Conservation (phyloP, 2,888 invertebrate genomes). For the Andrena flavipes region DNA sequence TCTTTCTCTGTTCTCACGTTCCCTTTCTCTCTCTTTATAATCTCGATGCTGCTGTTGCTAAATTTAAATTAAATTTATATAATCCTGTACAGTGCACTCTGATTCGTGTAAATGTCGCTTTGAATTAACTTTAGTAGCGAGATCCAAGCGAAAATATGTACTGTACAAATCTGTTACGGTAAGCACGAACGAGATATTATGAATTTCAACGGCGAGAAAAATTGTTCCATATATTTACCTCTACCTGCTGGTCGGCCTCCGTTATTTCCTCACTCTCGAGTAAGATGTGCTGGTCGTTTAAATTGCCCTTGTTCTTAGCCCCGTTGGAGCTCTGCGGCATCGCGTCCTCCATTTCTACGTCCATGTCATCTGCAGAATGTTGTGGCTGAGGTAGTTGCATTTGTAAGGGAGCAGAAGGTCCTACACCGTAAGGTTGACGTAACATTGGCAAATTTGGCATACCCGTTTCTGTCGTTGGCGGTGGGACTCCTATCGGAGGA, state of each 20-base stretch:
- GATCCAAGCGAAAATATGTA: too few species aligned
- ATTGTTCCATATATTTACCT: slow-evolving; percentile 47
- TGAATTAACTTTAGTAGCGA: not conserved
- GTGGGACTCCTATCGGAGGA: slow-evolving; percentile 84
- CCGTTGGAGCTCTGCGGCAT: slow-evolving; percentile 76
- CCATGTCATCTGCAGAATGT: slow-evolving; percentile 91
- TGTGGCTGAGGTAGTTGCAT: slow-evolving; percentile 80
- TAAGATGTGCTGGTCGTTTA: slow-evolving; percentile 84
- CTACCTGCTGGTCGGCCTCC: slow-evolving; percentile 72
- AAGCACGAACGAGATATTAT: too few species aligned
- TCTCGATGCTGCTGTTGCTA: slow-evolving; percentile 66
- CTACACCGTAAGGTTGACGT: slow-evolving; percentile 82
- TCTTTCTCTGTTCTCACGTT: slow-evolving; percentile 79
- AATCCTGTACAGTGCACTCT: slow-evolving; percentile 11
- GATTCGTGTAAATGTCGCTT: not conserved
- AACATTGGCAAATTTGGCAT: slow-evolving; percentile 80
- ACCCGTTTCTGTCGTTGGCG: slow-evolving; percentile 82
- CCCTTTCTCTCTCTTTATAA: slow-evolving; percentile 78
- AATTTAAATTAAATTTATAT: slow-evolving; percentile 12
- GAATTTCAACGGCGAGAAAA: not conserved
- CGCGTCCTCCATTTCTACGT: slow-evolving; percentile 90
- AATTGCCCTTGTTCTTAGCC: slow-evolving; percentile 77
- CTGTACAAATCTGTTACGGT: too few species aligned
- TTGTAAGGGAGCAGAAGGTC: slow-evolving; percentile 80
- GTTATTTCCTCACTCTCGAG: slow-evolving; percentile 85